Evolutionary conservation across 2,888 invertebrate genomes (phyloP), one percentile per base, ranked within the genome.

Genomic region (Operophtera brumata): DNA sequence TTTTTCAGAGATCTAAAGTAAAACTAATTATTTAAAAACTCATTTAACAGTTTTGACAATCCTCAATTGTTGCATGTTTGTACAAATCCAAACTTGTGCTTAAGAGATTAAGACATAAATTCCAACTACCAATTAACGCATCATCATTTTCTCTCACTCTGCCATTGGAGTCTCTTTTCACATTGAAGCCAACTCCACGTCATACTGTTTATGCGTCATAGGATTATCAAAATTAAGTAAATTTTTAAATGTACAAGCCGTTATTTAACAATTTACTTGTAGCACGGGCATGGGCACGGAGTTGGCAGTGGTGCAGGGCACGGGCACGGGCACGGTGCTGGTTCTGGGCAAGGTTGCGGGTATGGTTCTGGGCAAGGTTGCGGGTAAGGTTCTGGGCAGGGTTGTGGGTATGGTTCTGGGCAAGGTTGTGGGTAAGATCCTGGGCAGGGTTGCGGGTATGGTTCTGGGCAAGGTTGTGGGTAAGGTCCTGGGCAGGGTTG

Each of bases 1-100:
- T 57, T 20, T 37, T 41, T 41, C 13, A 64, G 75, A 75, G 74
- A 75, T 75, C 73, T 67, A 62, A 41, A 8, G 47, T 47, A 43
- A 53, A 51, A 45, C 40, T 36, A 10, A 37, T 35, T 20, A 10
- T 42, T 37, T 10, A n/a, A 32, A 32, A 57, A 52, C 35, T 49
- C 35, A 48, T 51, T 44, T 43, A 42, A 20, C 13, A 36, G 14
- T 34, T 53, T 50, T 50, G 47, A 42, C 35, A 43, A 26, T 14
- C 8, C 20, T 11, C 10, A 26, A 25, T 25, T 6, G 10, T 25
- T 35, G 10, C 10, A 35, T 10, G 35, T 12, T 35, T 0, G 6
- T 35, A n/a, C 3, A 35, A 35, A 35, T 4, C 1, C 36, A 12
- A 37, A 5, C 36, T 6, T 13, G 3, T 14, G 10, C 30, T 6